Base-by-base conservation (phyloP, 1,140 invertebrate species). In the Copidosoma floridanum region DNA sequence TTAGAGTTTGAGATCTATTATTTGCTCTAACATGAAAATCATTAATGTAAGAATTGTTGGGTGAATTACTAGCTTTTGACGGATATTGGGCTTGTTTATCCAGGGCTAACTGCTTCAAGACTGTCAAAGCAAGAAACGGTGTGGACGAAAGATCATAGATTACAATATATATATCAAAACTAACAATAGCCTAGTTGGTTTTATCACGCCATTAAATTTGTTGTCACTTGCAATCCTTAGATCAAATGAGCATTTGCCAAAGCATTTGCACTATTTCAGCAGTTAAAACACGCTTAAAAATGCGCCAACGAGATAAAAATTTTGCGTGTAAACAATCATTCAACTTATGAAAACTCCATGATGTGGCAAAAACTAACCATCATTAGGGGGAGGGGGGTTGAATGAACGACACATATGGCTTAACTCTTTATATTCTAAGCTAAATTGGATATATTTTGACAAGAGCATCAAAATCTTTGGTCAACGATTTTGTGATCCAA, bases 261-360 rank as follows among this genome's bases (percentile, higher is more conserved):
- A 67, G 78, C 71, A 77, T 76, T 58, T 77, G 64, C 6, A 40
- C 26, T n/a, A 74, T 63, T 40, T 76, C 73, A 0, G 68, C 63
- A 2, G 63, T 56, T 16, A 75, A 48, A 7, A 69, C 66, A 18
- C 67, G 40, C 0, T 24, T 24, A 59, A 65, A 65, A n/a, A 57
- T 27, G 16, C 72, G 38, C 24, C 73, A 68, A 20, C 70, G 66
- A 0, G 73, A 16, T 7, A 75, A 32, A 26, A 56, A 64, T 23
- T 69, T 68, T 1, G 52, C 32, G 7, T 61, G 52, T n/a, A 74
- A 43, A 20, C 29, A 29, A 35, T 77, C 68, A 58, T 80, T 80
- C 0, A 78, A 50, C 0, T 67, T 69, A 8, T 59, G 24, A 10
- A 16, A 7, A 71, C 65, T 2, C 20, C 37, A 32, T 71, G 68